phyloP scores from a whole-genome alignment of 2,797 vertebrate genomes.

The Tolypeutes matacus region DNA sequence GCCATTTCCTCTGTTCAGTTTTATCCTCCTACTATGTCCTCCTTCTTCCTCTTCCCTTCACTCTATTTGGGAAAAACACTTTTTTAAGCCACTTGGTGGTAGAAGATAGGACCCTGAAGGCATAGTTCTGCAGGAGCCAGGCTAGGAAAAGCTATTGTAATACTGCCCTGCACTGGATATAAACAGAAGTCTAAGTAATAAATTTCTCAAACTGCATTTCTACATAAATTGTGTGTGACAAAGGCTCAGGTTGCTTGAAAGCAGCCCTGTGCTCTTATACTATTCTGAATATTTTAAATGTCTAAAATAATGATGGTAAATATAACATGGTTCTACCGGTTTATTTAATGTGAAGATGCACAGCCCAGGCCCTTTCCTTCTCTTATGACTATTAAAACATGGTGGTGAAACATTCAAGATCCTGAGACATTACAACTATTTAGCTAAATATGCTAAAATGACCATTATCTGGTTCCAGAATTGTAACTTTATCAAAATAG shows the following conservation, averaged over 20 bases:
- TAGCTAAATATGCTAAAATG: no score
- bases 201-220: neutral
- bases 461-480: no score
- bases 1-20: neutral
- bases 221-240: neutral
- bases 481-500: no score
- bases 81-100: neutral
- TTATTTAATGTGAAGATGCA: neutral
- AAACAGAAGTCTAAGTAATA: neutral
- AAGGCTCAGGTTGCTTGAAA: neutral
- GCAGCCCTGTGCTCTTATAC: neutral
- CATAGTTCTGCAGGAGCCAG: neutral
- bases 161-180: neutral
- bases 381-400: constrained; percentile 4
- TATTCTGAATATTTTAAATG: constrained; percentile 25
- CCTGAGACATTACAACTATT: neutral
- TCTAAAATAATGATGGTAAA: neutral
- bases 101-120: neutral
- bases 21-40: neutral
- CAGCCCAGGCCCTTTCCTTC: neutral
- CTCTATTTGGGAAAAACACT: neutral
- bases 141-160: neutral
- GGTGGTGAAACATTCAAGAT: neutral
- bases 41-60: neutral
- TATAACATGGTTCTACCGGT: neutral